Evolutionary conservation across 2,888 invertebrate species (phyloP).

Genomic region (Abrostola triplasia): DNA sequence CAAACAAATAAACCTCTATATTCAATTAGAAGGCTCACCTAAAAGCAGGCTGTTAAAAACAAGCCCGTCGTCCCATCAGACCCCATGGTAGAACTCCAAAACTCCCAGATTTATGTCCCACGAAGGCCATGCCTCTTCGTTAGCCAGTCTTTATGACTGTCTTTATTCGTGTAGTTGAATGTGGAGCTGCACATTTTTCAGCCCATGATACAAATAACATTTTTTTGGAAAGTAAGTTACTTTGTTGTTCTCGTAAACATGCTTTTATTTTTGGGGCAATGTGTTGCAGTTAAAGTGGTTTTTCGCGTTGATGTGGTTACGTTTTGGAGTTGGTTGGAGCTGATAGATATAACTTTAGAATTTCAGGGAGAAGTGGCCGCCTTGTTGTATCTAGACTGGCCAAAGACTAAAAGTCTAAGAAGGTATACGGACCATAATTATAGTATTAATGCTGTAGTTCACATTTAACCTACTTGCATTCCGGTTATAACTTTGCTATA

Average conservation of each 20-base stretch:
- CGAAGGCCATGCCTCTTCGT: conserved; percentile 34
- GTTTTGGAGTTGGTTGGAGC: background rate
- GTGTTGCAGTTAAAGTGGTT: conserved; percentile 18
- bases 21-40: conserved; percentile 11
- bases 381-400: no score
- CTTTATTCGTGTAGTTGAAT: conserved; percentile 25
- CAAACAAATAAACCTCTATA: background rate
- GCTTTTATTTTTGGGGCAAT: conserved; percentile 7
- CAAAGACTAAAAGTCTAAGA: no score
- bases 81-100: conserved; percentile 2
- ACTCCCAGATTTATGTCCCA: conserved; percentile 28
- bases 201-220: conserved; percentile 16
- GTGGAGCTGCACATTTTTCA: conserved; percentile 18
- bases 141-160: conserved; percentile 28
- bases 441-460: no score
- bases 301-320: conserved; percentile 15
- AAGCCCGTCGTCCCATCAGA: conserved; percentile 1
- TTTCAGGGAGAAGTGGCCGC: no score
- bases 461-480: no score
- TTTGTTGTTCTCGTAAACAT: conserved; percentile 17
- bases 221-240: conserved; percentile 15
- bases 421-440: no score
- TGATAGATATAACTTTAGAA: background rate
- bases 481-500: no score
- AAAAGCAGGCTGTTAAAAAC: conserved; percentile 15